Percentiles rank a stretch among this genome's conserved stretches.
These are phyloP conservation scores for Nipponia nippon DNA, from an alignment of 2,113 vertebrate species.

Conservation along the genomic window DNA sequence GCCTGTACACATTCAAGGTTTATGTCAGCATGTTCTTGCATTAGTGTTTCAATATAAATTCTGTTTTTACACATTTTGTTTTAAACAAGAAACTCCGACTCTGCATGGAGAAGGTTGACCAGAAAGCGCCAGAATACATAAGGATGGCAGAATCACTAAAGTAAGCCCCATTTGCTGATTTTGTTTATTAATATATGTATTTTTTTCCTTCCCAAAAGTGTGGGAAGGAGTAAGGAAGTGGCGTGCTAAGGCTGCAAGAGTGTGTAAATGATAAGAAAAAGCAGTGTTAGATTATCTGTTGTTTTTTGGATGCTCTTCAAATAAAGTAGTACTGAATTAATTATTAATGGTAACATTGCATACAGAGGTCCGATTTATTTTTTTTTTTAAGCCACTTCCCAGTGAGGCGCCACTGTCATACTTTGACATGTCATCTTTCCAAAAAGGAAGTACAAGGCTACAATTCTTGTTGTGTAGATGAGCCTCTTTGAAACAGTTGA, in stretches of 20 bases:
- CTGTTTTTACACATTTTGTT: neutral
- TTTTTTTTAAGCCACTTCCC: neutral
- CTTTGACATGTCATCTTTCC: neutral
- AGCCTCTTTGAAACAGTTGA: neutral
- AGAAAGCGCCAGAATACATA: constrained; percentile 92
- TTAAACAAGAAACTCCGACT: constrained; percentile 86
- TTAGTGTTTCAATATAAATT: neutral
- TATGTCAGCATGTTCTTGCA: neutral
- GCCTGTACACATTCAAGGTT: neutral
- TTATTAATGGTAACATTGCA: neutral
- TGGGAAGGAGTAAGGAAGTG: neutral
- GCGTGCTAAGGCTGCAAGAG: neutral
- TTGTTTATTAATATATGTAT: neutral
- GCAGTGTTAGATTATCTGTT: neutral
- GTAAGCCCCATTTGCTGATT: constrained; percentile 72
- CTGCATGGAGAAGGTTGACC: constrained; percentile 94
- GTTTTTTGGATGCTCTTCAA: neutral
- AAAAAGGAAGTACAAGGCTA: neutral
- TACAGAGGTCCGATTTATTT: neutral
- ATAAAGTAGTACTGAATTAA: neutral
- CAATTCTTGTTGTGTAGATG: neutral
- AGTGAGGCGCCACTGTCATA: neutral
- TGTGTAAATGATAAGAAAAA: neutral
- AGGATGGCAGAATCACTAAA: constrained; percentile 94
- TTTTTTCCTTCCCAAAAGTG: neutral